These are phyloP conservation scores for Julus scandinavius DNA, from an alignment of 2,888 invertebrate genomes.

Conservation along the genomic window DNA sequence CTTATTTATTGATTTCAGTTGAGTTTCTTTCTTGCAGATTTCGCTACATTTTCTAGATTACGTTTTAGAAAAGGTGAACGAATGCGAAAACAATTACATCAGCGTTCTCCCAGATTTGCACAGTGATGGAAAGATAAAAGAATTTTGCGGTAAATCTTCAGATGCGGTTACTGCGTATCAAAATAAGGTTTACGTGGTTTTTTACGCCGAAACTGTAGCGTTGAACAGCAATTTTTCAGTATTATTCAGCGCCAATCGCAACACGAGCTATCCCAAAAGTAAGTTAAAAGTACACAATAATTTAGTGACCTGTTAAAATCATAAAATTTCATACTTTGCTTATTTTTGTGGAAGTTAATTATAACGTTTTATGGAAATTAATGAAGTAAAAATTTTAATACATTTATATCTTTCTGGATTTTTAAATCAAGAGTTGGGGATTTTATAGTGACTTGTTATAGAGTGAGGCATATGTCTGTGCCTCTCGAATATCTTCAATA, in stretches of 20 bases:
- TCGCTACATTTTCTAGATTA: slow-evolving; percentile 76
- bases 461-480: too few relatives aligned
- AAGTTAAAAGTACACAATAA: background rate
- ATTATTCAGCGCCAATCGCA: slow-evolving; percentile 79
- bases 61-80: slow-evolving; percentile 77
- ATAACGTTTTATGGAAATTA: too few relatives aligned
- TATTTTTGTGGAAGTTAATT: too few relatives aligned
- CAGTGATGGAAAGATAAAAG: slow-evolving; percentile 70
- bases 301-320: too few relatives aligned
- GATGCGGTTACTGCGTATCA: slow-evolving; percentile 77
- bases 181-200: slow-evolving; percentile 80
- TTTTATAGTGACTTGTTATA: too few relatives aligned
- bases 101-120: slow-evolving; percentile 78
- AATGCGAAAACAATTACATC: slow-evolving; percentile 80
- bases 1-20: background rate
- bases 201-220: slow-evolving; percentile 74
- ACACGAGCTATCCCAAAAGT: slow-evolving; percentile 61
- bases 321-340: too few relatives aligned
- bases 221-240: slow-evolving; percentile 76
- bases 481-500: too few relatives aligned
- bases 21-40: slow-evolving; percentile 67
- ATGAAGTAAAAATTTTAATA: too few relatives aligned
- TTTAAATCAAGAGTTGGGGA: too few relatives aligned
- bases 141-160: slow-evolving; percentile 88
- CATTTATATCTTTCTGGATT: too few relatives aligned